phyloP scores from a whole-genome alignment of 2,797 vertebrate species.

The Platyrinchus mystaceus region DNA sequence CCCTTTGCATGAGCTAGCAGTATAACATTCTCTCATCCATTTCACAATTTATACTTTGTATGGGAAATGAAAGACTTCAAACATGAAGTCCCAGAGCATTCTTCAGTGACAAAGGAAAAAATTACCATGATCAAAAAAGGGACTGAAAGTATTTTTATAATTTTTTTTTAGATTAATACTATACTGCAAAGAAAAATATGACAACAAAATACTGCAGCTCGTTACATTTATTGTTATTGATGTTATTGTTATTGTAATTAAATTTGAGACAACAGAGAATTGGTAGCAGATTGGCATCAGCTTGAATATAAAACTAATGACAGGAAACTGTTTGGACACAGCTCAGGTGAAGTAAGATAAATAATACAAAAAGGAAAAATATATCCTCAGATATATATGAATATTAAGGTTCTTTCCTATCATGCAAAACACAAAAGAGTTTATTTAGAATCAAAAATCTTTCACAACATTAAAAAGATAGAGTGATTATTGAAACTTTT shows the following conservation, averaged over 20 bases:
- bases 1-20: not conserved
- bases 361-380: not conserved
- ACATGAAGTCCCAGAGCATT: not conserved
- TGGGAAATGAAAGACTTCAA: not conserved
- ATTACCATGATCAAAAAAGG: not conserved
- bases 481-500: not conserved
- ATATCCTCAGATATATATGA: not conserved
- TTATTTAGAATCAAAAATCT: not conserved
- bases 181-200: not conserved
- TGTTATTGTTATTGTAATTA: too few relatives aligned
- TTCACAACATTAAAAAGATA: not conserved
- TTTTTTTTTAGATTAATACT: not conserved
- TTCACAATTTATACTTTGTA: not conserved
- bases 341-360: not conserved
- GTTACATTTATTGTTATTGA: not conserved
- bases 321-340: not conserved
- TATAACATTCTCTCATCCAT: not conserved
- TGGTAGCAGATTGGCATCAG: not conserved
- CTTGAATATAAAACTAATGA: not conserved
- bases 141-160: not conserved
- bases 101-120: not conserved
- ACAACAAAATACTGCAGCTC: not conserved
- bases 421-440: not conserved
- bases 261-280: not conserved
- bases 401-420: not conserved